Evolutionary conservation across 1,140 invertebrate species (phyloP).

Genomic region (Leptoteleia sp.): DNA sequence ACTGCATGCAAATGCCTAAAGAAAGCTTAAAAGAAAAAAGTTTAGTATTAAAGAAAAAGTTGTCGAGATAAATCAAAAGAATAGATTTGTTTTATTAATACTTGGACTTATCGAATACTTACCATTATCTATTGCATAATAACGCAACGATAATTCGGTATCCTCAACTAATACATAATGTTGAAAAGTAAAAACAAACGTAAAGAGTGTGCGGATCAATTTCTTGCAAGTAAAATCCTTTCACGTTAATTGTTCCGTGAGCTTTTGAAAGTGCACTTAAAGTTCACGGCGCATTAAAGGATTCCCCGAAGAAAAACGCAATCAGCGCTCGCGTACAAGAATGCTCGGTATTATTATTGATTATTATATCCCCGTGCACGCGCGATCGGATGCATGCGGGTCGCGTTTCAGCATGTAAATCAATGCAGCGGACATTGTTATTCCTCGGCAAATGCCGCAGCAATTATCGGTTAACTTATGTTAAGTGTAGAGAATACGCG

Average conservation of each 20-base stretch:
- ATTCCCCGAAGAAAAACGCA: conserved; percentile 53
- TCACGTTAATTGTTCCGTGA: conserved; percentile 29
- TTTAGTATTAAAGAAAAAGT: too few species aligned
- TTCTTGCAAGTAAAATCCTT: conserved; percentile 4
- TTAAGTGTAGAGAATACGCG: conserved; percentile 68
- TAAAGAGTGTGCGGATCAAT: neutral
- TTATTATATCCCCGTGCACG: conserved; percentile 58
- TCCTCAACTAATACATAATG: too few species aligned
- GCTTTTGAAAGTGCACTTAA: conserved; percentile 56
- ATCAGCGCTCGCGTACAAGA: conserved; percentile 27
- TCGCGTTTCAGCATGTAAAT: conserved; percentile 66
- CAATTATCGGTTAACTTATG: conserved; percentile 72
- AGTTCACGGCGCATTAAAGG: conserved; percentile 49
- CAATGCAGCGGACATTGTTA: conserved; percentile 61
- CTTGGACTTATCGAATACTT: too few species aligned
- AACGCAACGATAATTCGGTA: too few species aligned
- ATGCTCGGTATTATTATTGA: conserved; percentile 53
- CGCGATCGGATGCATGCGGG: conserved; percentile 57
- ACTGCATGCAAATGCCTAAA: too few species aligned
- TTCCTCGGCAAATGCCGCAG: conserved; percentile 68
- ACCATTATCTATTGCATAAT: too few species aligned
- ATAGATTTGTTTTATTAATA: too few species aligned
- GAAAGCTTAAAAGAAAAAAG: too few species aligned
- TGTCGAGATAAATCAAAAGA: too few species aligned
- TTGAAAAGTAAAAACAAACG: too few species aligned